Evolutionary conservation across 2,888 invertebrate species (phyloP).

Genomic region (Teleiodes luculella): DNA sequence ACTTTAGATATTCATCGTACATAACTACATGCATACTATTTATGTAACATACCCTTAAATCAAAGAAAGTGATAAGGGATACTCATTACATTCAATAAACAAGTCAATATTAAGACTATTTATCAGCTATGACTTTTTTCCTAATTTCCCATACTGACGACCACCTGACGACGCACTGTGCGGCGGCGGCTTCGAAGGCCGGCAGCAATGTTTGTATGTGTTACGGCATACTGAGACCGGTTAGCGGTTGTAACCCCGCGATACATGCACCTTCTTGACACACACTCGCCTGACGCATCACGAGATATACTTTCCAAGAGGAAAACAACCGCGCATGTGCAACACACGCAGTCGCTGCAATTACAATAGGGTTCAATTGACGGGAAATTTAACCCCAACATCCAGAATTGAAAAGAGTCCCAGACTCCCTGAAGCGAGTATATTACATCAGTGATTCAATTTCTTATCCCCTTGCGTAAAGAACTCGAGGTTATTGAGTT

Average conservation of each 20-base stretch:
- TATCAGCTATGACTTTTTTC: too few species aligned
- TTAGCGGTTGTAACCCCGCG: slow-evolving; percentile 24
- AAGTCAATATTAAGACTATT: too few species aligned
- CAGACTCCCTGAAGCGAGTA: not conserved
- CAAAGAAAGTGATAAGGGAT: too few species aligned
- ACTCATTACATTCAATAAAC: too few species aligned
- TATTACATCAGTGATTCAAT: slow-evolving; percentile 19
- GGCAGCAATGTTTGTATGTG: slow-evolving; percentile 51
- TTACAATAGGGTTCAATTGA: not conserved
- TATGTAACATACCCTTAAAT: too few species aligned
- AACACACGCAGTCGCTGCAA: slow-evolving; percentile 4
- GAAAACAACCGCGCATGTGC: slow-evolving; percentile 19
- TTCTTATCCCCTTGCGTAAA: slow-evolving; percentile 12
- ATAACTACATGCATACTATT: too few species aligned
- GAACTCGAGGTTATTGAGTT: slow-evolving; percentile 18
- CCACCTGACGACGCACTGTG: too few species aligned
- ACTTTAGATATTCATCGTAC: too few species aligned
- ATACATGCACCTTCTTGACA: slow-evolving; percentile 4
- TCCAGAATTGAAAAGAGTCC: not conserved
- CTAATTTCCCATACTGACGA: too few species aligned
- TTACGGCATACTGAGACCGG: slow-evolving; percentile 26
- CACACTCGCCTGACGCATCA: slow-evolving; percentile 32
- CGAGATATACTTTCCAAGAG: slow-evolving; percentile 31
- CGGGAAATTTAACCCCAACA: not conserved
- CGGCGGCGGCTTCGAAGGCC: slow-evolving; percentile 59